phyloP scores from a whole-genome alignment of 2,888 invertebrate genomes.

The Trichogramma dendrolimi region DNA sequence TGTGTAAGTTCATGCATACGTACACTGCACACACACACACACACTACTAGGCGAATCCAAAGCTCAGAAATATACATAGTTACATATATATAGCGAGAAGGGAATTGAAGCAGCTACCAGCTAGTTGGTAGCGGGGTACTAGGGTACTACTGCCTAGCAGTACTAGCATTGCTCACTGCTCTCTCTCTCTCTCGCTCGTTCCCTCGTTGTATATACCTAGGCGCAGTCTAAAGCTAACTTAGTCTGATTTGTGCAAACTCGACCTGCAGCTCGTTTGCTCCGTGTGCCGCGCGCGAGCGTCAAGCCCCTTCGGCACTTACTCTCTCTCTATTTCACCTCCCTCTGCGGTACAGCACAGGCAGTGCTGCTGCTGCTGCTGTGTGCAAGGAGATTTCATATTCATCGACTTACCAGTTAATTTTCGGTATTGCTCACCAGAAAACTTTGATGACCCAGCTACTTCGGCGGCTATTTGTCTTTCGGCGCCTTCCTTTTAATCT shows the following conservation, averaged over 20 bases:
- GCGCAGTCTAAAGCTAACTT: conserved; percentile 20
- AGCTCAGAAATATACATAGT: background rate
- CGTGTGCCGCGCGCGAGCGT: background rate
- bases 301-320: background rate
- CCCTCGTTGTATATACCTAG: background rate
- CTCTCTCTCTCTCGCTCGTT: too few species aligned
- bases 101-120: background rate
- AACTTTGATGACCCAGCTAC: conserved; percentile 23
- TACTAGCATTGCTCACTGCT: too few species aligned
- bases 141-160: too few species aligned
- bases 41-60: background rate
- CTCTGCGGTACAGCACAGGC: background rate
- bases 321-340: background rate
- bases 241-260: conserved; percentile 27
- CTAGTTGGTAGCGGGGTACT: background rate
- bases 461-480: conserved; percentile 18
- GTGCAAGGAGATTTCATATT: conserved; percentile 23
- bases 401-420: conserved; percentile 27
- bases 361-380: too few species aligned
- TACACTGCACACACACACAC: too few species aligned
- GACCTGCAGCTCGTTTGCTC: conserved; percentile 15
- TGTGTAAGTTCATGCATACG: background rate
- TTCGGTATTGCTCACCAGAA: conserved; percentile 16
- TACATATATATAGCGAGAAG: background rate
- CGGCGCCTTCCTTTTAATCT: conserved; percentile 16